phyloP scores from a whole-genome alignment of 2,797 vertebrate species.

The Malacoraja senta region DNA sequence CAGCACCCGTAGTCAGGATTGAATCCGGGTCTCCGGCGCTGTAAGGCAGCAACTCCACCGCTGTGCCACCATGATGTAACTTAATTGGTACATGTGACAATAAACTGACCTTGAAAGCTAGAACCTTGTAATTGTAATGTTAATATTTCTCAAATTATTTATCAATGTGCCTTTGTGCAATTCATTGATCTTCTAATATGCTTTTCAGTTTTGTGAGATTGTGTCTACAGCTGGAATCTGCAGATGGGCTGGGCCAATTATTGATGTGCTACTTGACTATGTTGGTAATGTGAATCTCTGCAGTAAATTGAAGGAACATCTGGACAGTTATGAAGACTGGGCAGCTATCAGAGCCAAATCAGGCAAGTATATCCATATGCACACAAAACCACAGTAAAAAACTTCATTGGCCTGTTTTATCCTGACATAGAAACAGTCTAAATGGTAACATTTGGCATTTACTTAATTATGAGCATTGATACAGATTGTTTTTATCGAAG shows the following conservation, averaged over 20 bases:
- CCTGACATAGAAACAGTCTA: neutral
- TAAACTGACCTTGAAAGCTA: too few species aligned
- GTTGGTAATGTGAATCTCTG: slow-evolving; percentile 85
- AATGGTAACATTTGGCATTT: neutral
- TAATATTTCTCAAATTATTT: neutral
- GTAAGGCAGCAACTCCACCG: too few species aligned
- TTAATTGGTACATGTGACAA: too few species aligned
- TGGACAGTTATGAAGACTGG: slow-evolving; percentile 84
- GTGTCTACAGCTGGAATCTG: slow-evolving; percentile 72
- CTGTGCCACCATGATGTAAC: too few species aligned
- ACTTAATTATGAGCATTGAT: neutral
- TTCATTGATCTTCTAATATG: slow-evolving; percentile 22
- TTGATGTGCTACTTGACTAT: slow-evolving; percentile 84
- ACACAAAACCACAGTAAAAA: neutral
- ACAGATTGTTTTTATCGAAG: too few species aligned
- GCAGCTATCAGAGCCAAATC: slow-evolving; percentile 77
- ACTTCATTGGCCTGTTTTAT: neutral
- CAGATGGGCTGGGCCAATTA: slow-evolving; percentile 85
- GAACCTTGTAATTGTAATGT: neutral
- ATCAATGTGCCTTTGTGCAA: neutral
- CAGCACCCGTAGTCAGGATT: too few species aligned
- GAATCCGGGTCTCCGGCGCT: too few species aligned
- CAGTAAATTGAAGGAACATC: slow-evolving; percentile 75
- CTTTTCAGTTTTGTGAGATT: slow-evolving; percentile 86
- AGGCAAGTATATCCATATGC: slow-evolving; percentile 55